Evolutionary conservation across 2,888 invertebrate species (phyloP).

Genomic region (Leucozona laternaria): DNA sequence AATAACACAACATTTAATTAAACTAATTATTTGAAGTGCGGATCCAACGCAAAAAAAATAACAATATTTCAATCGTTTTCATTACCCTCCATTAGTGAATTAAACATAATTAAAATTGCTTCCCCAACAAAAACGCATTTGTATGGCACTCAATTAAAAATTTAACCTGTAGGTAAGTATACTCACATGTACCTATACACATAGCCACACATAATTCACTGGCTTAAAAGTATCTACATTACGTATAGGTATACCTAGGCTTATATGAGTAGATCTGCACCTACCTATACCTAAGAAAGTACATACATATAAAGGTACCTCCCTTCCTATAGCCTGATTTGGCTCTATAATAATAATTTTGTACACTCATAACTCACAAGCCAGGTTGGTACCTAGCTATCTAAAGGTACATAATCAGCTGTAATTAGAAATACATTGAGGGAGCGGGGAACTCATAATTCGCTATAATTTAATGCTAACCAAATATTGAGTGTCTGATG

Average conservation of each 20-base stretch:
- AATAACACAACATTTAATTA: conserved; percentile 55
- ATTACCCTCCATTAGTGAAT: conserved; percentile 36
- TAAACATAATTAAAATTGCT: conserved; percentile 69
- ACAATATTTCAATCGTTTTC: conserved; percentile 9
- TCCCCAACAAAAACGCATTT: conserved; percentile 53
- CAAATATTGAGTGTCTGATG: conserved; percentile 62
- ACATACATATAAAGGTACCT: not conserved
- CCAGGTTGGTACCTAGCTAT: no score
- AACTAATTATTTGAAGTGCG: conserved; percentile 62
- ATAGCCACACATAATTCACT: not conserved
- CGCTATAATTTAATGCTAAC: conserved; percentile 72
- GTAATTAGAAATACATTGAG: conserved; percentile 58
- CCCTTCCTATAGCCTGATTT: not conserved
- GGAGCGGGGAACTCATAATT: conserved; percentile 60
- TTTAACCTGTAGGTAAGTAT: conserved; percentile 26
- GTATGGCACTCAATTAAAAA: conserved; percentile 63
- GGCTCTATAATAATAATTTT: conserved; percentile 1
- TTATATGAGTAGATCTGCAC: no score
- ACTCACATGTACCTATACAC: not conserved
- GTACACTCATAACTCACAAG: no score
- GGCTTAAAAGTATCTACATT: not conserved
- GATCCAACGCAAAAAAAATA: conserved; percentile 3
- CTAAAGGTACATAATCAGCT: conserved; percentile 74
- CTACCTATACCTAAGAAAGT: no score
- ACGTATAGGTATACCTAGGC: no score